These are phyloP conservation scores for Equus quagga DNA, from an alignment of 2,113 vertebrate genomes.

Conservation along the genomic window DNA sequence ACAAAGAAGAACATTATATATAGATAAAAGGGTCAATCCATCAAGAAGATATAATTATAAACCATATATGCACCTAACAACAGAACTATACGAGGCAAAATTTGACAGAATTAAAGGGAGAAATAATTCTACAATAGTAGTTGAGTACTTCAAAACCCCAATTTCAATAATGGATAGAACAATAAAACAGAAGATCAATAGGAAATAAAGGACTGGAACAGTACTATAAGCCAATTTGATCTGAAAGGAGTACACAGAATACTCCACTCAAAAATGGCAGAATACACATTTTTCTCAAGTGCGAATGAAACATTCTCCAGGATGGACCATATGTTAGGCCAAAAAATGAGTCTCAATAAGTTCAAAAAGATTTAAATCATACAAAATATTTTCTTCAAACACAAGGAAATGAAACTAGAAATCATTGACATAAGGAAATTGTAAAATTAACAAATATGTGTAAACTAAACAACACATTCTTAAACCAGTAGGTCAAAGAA, in stretches of 20 bases:
- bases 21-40: background rate
- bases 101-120: background rate
- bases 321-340: background rate
- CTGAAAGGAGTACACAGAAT: background rate
- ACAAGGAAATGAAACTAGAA: background rate
- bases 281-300: background rate
- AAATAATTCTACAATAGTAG: background rate
- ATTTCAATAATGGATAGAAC: background rate
- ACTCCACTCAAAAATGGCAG: background rate
- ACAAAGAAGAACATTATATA: background rate
- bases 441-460: background rate
- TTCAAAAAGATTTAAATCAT: background rate
- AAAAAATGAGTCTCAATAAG: background rate
- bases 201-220: background rate
- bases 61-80: background rate
- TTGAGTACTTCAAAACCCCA: background rate
- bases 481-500: no score
- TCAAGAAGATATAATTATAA: background rate
- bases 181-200: background rate
- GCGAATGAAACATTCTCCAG: background rate
- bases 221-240: background rate
- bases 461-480: no score
- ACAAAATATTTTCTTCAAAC: background rate
- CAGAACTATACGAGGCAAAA: background rate
- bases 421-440: background rate